Conservation (phyloP, 2,113 vertebrate species). For the Elephas maximus region DNA sequence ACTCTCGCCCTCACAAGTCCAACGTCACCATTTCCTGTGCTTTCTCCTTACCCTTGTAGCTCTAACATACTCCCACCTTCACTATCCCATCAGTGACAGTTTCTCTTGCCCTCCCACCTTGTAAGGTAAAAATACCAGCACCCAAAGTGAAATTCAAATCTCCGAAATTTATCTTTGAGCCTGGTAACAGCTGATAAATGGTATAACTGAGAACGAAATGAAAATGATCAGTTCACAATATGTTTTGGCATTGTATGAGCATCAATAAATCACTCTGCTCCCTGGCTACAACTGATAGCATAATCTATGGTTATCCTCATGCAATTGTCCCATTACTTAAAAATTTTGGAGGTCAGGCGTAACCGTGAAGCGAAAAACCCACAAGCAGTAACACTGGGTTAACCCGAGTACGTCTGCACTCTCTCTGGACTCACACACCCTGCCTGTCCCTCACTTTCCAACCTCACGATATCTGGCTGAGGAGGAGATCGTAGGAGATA, state of each 20-base stretch:
- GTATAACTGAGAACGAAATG: not conserved
- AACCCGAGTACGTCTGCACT: not conserved
- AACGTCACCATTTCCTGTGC: not conserved
- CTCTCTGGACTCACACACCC: not conserved
- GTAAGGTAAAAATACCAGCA: not conserved
- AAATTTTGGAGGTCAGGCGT: not conserved
- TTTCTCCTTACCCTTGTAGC: not conserved
- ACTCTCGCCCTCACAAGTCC: not conserved
- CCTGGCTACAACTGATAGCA: not conserved
- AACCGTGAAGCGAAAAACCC: not conserved
- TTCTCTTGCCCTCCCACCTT: not conserved
- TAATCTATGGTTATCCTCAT: not conserved
- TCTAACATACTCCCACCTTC: not conserved
- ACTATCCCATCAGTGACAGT: not conserved
- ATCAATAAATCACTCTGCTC: not conserved
- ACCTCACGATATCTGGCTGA: not conserved
- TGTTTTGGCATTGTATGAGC: not conserved
- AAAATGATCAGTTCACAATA: conserved; percentile 20
- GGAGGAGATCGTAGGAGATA: not conserved
- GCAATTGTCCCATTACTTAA: not conserved
- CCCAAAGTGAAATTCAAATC: not conserved
- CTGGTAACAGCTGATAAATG: not conserved
- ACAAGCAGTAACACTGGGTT: not conserved
- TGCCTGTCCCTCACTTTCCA: not conserved
- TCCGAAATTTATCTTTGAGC: not conserved